phyloP scores from a whole-genome alignment of 1,140 invertebrate species.

The Periplaneta americana region DNA sequence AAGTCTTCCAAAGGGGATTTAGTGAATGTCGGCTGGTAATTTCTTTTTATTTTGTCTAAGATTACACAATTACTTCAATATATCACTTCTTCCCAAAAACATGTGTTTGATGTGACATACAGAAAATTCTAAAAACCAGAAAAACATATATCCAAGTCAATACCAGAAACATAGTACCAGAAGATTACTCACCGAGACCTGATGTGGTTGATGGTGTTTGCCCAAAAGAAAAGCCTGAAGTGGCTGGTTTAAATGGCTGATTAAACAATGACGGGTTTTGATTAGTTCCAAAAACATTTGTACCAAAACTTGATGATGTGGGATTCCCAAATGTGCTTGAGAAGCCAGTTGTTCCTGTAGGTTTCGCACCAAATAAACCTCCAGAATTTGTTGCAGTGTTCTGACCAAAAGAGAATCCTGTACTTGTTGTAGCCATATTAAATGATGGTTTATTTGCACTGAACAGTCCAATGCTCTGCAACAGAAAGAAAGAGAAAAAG shows the following conservation, averaged over 20 bases:
- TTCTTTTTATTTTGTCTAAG: too few species aligned
- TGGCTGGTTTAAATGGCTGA: conserved; percentile 13
- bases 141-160: too few species aligned
- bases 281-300: conserved; percentile 23
- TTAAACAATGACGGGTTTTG: conserved; percentile 16
- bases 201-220: conserved; percentile 7
- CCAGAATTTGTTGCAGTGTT: conserved; percentile 27
- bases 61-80: too few species aligned
- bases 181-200: conserved; percentile 2
- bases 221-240: conserved; percentile 15
- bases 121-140: too few species aligned
- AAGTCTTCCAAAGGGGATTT: too few species aligned
- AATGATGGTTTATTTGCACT: conserved; percentile 43
- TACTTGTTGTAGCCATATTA: conserved; percentile 35
- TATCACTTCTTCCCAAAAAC: too few species aligned
- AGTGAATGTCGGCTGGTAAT: too few species aligned
- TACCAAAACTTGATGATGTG: conserved; percentile 34
- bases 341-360: conserved; percentile 42
- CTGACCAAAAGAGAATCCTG: conserved; percentile 44
- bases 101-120: too few species aligned
- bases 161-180: neutral
- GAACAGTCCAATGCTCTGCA: conserved; percentile 41
- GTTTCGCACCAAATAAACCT: conserved; percentile 38
- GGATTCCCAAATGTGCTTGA: conserved; percentile 43
- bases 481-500: too few species aligned